A percentile compares a stretch with the other conserved stretches of the same genome.
Conservation (phyloP, 2,888 invertebrate genomes). For the Diarsia dahlii region DNA sequence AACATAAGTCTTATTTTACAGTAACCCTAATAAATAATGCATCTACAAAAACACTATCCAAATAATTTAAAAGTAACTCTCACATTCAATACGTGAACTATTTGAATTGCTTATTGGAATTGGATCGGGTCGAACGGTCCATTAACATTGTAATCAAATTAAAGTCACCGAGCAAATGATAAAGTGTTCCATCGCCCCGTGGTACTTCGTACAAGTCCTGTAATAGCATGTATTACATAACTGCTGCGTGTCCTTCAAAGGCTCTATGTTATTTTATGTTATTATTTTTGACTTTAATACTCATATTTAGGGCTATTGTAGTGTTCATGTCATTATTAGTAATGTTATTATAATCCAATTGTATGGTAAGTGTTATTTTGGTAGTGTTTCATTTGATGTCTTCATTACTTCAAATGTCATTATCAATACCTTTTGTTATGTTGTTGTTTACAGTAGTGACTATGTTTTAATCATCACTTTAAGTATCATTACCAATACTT, state of each 20-base stretch:
- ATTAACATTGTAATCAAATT: slow-evolving; percentile 65
- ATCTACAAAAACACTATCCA: background rate
- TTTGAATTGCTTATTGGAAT: slow-evolving; percentile 59
- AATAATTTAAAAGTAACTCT: background rate
- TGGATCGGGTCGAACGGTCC: slow-evolving; percentile 49
- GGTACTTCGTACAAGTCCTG: slow-evolving; percentile 25
- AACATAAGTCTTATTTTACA: background rate
- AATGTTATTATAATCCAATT: background rate
- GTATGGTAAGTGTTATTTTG: background rate
- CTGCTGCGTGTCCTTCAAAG: slow-evolving; percentile 24
- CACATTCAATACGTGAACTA: slow-evolving; percentile 37
- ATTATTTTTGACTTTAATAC: slow-evolving; percentile 24
- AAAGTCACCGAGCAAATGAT: slow-evolving; percentile 53
- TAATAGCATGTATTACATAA: slow-evolving; percentile 42
- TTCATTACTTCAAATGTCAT: background rate
- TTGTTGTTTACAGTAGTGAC: background rate
- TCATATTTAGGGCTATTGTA: background rate
- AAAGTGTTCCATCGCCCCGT: slow-evolving; percentile 53
- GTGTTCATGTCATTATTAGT: background rate
- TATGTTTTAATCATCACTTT: background rate
- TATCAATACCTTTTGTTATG: background rate
- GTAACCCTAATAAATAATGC: background rate
- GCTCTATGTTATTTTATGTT: slow-evolving; percentile 27
- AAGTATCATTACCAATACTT: background rate
- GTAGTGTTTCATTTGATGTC: background rate